These are phyloP conservation scores for Cyanocitta stelleri DNA, from an alignment of 2,113 vertebrate species.

Conservation along the genomic window DNA sequence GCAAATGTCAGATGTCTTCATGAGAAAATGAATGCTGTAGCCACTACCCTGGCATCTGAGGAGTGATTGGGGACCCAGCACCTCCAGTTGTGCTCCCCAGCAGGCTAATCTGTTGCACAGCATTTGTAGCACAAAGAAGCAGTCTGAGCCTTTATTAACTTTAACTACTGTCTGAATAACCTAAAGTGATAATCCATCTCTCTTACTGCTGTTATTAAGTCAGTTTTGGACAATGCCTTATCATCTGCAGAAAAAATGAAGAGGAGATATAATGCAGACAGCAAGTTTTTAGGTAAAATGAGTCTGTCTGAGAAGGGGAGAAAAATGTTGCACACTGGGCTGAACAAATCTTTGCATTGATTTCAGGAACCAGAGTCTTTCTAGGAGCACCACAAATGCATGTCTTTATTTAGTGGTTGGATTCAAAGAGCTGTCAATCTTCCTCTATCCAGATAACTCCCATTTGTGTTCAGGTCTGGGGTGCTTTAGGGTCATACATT, in stretches of 20 bases:
- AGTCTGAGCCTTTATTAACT: neutral
- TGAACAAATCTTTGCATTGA: conserved; percentile 14
- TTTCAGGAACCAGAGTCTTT: conserved; percentile 18
- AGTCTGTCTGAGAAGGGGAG: neutral
- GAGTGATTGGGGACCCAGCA: neutral
- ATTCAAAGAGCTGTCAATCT: conserved; percentile 6
- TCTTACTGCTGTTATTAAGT: neutral
- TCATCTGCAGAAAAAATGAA: neutral
- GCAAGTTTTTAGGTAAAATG: neutral
- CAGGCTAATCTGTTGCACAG: neutral
- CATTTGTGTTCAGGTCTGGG: neutral
- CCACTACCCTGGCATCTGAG: neutral
- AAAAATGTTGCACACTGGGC: neutral
- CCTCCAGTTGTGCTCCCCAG: neutral
- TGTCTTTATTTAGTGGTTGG: neutral
- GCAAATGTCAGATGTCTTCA: neutral
- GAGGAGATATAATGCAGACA: neutral
- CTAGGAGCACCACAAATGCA: neutral
- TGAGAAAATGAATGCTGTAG: neutral
- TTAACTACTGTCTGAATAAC: neutral
- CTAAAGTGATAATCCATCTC: neutral
- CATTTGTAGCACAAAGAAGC: neutral
- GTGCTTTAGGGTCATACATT: neutral
- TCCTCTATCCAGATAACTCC: neutral
- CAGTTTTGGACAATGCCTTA: neutral